Conservation (phyloP, 2,113 vertebrate species). For the Rallus limicola region DNA sequence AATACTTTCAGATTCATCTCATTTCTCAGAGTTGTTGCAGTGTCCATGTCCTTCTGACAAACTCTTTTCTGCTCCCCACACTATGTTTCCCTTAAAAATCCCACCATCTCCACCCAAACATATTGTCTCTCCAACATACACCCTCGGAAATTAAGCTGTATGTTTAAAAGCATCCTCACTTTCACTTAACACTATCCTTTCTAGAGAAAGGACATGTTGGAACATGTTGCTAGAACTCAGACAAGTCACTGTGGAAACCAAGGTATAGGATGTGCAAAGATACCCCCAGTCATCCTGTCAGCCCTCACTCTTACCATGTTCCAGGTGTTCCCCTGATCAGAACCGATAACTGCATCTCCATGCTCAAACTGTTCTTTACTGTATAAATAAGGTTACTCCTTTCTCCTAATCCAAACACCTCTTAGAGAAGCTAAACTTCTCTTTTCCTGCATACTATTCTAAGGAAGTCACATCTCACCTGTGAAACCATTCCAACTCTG, state of each 20-base stretch:
- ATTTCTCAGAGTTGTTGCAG: neutral
- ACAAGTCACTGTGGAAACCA: neutral
- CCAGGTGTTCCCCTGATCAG: neutral
- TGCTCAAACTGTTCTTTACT: neutral
- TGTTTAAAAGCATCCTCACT: neutral
- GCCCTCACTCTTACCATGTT: neutral
- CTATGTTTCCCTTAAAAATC: neutral
- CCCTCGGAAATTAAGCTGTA: neutral
- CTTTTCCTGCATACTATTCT: neutral
- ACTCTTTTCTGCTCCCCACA: neutral
- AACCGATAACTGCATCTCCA: neutral
- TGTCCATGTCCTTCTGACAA: neutral
- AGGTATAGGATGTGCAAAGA: neutral
- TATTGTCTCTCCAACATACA: neutral
- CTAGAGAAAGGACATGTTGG: neutral
- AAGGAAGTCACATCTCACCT: conserved; percentile 60
- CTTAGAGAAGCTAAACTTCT: neutral
- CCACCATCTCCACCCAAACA: neutral
- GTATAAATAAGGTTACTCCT: neutral
- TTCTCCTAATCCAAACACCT: neutral
- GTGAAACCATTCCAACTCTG: conserved; percentile 71
- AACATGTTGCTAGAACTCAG: neutral
- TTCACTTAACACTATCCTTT: neutral
- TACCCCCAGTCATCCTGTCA: neutral
- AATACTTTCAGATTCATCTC: neutral